These are phyloP conservation scores for Hermetia illucens DNA, from an alignment of 1,140 invertebrate species.

Conservation along the genomic window DNA sequence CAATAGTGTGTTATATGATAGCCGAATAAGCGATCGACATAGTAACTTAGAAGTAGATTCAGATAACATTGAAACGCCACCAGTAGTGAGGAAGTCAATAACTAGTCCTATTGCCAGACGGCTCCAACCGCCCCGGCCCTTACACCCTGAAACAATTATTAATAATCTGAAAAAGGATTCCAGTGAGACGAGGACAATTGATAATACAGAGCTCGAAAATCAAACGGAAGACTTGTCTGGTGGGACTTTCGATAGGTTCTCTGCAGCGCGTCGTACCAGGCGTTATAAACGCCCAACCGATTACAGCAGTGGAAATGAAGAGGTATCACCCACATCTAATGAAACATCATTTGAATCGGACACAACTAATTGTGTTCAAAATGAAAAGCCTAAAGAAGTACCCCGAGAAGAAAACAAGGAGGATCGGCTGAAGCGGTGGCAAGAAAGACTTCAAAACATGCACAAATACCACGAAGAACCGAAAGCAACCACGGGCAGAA, in stretches of 20 bases:
- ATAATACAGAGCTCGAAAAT: too few relatives aligned
- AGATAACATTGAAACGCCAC: conserved; percentile 81
- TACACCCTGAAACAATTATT: not conserved
- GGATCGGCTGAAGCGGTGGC: conserved; percentile 43
- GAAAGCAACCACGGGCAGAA: conserved; percentile 11
- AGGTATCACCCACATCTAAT: conserved; percentile 27
- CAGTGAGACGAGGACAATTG: too few relatives aligned
- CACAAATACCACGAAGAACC: conserved; percentile 13
- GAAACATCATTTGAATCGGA: too few relatives aligned
- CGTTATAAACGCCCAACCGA: conserved; percentile 63
- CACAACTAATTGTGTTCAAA: too few relatives aligned
- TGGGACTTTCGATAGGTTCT: conserved; percentile 74
- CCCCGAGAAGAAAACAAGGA: conserved; percentile 40
- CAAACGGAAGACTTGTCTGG: too few relatives aligned
- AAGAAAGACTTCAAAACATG: conserved; percentile 40
- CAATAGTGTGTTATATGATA: conserved; percentile 13
- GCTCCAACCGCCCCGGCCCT: conserved; percentile 1
- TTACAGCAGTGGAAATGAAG: conserved; percentile 39
- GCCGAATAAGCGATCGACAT: conserved; percentile 20
- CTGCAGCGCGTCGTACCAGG: conserved; percentile 62
- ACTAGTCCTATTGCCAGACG: conserved; percentile 13
- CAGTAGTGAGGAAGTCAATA: conserved; percentile 49
- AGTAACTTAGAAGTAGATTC: conserved; percentile 77
- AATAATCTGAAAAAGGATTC: not conserved
- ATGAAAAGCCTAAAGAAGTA: conserved; percentile 9